Conservation (phyloP, 2,113 vertebrate species). For the Catharus bicknelli region DNA sequence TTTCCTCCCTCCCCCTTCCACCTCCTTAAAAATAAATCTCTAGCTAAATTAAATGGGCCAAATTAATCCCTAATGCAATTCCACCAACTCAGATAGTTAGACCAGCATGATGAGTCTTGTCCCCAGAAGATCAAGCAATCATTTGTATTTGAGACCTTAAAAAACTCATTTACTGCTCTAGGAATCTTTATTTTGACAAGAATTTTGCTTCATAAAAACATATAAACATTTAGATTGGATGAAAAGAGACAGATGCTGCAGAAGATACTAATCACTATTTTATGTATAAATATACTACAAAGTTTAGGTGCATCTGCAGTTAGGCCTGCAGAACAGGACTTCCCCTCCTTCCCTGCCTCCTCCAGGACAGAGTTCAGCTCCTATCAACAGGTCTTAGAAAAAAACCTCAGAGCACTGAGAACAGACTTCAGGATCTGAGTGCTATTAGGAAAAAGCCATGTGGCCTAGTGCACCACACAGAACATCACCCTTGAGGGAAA, state of each 20-base stretch:
- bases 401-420: background rate
- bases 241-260: background rate
- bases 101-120: background rate
- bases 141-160: background rate
- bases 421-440: background rate
- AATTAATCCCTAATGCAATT: conserved; percentile 64
- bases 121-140: background rate
- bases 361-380: background rate
- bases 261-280: background rate
- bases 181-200: conserved; percentile 25
- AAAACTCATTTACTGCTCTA: conserved; percentile 4
- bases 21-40: conserved; percentile 35
- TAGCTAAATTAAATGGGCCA: conserved; percentile 62
- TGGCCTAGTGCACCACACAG: background rate
- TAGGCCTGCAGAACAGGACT: background rate
- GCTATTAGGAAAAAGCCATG: background rate
- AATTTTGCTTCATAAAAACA: background rate
- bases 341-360: background rate
- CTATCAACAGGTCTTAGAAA: background rate
- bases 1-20: conserved; percentile 18
- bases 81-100: background rate
- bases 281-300: background rate
- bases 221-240: background rate
- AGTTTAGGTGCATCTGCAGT: background rate
- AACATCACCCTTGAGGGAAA: background rate